These are phyloP conservation scores for Bicyclus anynana DNA, from an alignment of 1,140 invertebrate species.

Conservation along the genomic window DNA sequence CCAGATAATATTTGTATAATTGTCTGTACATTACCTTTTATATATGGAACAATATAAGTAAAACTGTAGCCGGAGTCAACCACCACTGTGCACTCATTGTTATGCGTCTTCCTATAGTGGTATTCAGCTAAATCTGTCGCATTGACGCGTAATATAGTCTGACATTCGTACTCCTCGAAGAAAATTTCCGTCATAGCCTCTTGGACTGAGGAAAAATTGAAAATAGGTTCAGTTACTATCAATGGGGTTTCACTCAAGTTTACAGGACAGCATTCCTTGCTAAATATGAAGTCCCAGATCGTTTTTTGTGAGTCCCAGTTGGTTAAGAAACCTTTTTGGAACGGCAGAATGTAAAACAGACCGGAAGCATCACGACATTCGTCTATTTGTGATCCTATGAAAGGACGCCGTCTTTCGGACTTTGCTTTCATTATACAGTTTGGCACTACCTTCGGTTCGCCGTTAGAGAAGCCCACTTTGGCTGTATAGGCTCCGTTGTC, in stretches of 20 bases:
- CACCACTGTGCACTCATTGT: slow-evolving; percentile 87
- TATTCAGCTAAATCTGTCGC: slow-evolving; percentile 84
- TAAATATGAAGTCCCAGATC: slow-evolving; percentile 97
- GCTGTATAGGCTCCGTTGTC: slow-evolving; percentile 93
- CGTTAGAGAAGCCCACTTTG: slow-evolving; percentile 88
- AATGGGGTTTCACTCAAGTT: slow-evolving; percentile 87
- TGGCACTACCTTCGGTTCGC: slow-evolving; percentile 88
- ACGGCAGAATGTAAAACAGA: slow-evolving; percentile 95
- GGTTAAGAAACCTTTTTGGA: slow-evolving; percentile 96
- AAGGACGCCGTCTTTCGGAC: slow-evolving; percentile 94
- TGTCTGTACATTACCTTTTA: slow-evolving; percentile 84
- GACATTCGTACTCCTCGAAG: slow-evolving; percentile 98
- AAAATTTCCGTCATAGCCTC: slow-evolving; percentile 97
- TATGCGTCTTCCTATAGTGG: slow-evolving; percentile 78
- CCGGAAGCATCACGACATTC: slow-evolving; percentile 97
- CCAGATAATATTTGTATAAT: no score
- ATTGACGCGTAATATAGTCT: slow-evolving; percentile 89
- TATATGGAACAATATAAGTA: slow-evolving; percentile 95
- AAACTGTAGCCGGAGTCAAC: slow-evolving; percentile 97
- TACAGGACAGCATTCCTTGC: slow-evolving; percentile 90
- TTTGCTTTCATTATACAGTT: slow-evolving; percentile 99
- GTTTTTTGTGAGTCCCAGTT: slow-evolving; percentile 98
- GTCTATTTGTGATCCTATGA: slow-evolving; percentile 88
- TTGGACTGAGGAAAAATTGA: slow-evolving; percentile 95
- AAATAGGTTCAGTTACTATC: slow-evolving; percentile 96